phyloP scores from a whole-genome alignment of 37 sponge, comb jelly and placozoan genomes.

The Agelas oroides region DNA sequence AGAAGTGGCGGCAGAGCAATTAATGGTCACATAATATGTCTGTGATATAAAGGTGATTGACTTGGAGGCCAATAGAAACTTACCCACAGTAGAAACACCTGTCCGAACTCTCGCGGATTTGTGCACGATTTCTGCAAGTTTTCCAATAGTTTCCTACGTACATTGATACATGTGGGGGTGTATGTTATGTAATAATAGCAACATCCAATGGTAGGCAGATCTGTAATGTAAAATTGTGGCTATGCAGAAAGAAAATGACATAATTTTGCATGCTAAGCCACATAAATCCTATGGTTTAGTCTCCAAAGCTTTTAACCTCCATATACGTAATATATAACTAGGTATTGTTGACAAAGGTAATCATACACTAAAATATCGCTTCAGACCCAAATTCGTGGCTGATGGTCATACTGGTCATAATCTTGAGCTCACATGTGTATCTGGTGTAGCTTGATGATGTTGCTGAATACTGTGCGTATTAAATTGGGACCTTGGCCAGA shows the following conservation, averaged over 20 bases:
- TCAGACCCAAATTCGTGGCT: too few relatives aligned
- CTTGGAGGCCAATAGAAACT: not conserved
- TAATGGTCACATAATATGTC: too few relatives aligned
- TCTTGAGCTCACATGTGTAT: constrained; percentile 35
- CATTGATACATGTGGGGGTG: not conserved
- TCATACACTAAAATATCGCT: too few relatives aligned
- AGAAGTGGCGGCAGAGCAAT: too few relatives aligned
- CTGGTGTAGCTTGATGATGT: constrained; percentile 53
- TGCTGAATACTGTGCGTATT: constrained; percentile 52
- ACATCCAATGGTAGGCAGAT: not conserved
- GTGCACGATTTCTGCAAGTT: constrained; percentile 14
- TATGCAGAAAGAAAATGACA: not conserved
- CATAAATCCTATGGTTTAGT: too few relatives aligned
- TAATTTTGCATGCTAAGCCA: too few relatives aligned
- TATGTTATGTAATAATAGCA: not conserved
- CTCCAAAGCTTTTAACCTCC: too few relatives aligned
- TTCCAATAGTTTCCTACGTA: constrained; percentile 23
- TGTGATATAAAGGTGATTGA: too few relatives aligned
- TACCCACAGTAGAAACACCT: constrained; percentile 13
- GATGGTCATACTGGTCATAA: too few relatives aligned
- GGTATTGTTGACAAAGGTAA: too few relatives aligned
- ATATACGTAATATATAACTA: too few relatives aligned
- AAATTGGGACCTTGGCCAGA: constrained; percentile 42
- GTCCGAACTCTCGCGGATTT: constrained; percentile 12
- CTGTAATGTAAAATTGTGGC: not conserved